phyloP scores from a whole-genome alignment of 2,797 vertebrate species.

The Trichosurus vulpecula region DNA sequence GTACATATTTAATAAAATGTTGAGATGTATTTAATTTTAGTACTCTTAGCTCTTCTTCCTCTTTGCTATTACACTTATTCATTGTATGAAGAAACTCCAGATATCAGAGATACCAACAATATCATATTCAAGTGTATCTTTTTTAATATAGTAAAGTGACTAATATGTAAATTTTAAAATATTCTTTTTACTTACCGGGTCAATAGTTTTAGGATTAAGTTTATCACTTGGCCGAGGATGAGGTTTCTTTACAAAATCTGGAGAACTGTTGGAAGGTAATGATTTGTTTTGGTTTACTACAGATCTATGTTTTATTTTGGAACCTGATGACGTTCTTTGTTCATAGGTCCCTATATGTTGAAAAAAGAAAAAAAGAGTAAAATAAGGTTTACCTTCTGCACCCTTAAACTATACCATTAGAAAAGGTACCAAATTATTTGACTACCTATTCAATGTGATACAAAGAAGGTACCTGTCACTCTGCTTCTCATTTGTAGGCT shows the following conservation, averaged over 20 bases:
- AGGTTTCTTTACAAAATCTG: constrained; percentile 68
- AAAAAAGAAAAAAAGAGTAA: constrained; percentile 32
- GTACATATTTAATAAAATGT: not conserved
- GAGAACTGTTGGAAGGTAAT: constrained; percentile 59
- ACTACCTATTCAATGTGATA: not conserved
- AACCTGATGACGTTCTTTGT: constrained; percentile 74
- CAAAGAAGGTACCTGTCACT: constrained; percentile 62
- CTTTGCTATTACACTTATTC: not conserved
- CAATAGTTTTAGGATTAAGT: constrained; percentile 89
- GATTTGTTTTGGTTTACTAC: constrained; percentile 75
- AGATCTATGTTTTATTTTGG: constrained; percentile 70
- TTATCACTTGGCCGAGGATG: constrained; percentile 86
- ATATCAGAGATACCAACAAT: not conserved
- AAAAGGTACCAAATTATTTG: not conserved
- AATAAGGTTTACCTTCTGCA: not conserved
- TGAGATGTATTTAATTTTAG: not conserved
- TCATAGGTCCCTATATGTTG: constrained; percentile 71
- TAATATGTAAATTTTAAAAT: not conserved
- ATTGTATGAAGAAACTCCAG: not conserved
- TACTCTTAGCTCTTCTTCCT: not conserved
- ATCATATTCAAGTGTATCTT: not conserved
- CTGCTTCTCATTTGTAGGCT: constrained; percentile 35
- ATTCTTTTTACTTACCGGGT: constrained; percentile 82
- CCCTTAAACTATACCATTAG: not conserved
- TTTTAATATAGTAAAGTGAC: not conserved